Evolutionary conservation across 2,797 vertebrate species (phyloP).

Genomic region (Rhinogobio ventralis): DNA sequence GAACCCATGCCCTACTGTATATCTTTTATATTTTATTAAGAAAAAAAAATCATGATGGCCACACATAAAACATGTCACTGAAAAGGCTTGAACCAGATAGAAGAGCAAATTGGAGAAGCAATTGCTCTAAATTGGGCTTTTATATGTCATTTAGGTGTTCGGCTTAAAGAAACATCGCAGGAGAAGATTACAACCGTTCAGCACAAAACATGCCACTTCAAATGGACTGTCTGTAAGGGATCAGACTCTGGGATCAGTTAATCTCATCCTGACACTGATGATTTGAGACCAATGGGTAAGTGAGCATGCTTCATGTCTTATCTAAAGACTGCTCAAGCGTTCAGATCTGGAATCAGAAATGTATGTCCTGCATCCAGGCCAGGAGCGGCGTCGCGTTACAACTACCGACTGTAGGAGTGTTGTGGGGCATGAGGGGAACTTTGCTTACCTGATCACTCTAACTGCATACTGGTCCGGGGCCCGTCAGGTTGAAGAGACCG

Average conservation of each 20-base stretch:
- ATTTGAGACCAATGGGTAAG: constrained; percentile 37
- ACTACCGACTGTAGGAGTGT: background rate
- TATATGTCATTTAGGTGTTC: constrained; percentile 59
- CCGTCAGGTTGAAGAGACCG: constrained; percentile 85
- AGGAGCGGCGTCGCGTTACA: constrained; percentile 3
- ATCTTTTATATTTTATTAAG: constrained; percentile 20
- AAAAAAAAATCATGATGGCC: constrained; percentile 34
- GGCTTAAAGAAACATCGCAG: constrained; percentile 52
- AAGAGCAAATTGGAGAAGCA: constrained; percentile 45
- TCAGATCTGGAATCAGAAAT: constrained; percentile 43
- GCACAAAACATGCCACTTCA: constrained; percentile 45
- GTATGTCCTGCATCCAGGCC: constrained; percentile 5
- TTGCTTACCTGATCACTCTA: constrained; percentile 94
- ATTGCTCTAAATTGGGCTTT: constrained; percentile 52
- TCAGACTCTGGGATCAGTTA: constrained; percentile 51
- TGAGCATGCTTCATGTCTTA: constrained; percentile 31
- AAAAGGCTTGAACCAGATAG: constrained; percentile 39
- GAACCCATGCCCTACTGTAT: too few species aligned
- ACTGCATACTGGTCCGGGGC: constrained; percentile 96
- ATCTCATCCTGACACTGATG: constrained; percentile 50
- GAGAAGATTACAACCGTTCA: constrained; percentile 55
- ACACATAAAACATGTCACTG: constrained; percentile 19
- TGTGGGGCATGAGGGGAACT: constrained; percentile 21
- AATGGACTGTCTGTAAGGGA: constrained; percentile 54
- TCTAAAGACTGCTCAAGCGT: background rate